Conservation (phyloP, 53 echinoderm and acorn worm genomes). For the Holothuria leucospilota region DNA sequence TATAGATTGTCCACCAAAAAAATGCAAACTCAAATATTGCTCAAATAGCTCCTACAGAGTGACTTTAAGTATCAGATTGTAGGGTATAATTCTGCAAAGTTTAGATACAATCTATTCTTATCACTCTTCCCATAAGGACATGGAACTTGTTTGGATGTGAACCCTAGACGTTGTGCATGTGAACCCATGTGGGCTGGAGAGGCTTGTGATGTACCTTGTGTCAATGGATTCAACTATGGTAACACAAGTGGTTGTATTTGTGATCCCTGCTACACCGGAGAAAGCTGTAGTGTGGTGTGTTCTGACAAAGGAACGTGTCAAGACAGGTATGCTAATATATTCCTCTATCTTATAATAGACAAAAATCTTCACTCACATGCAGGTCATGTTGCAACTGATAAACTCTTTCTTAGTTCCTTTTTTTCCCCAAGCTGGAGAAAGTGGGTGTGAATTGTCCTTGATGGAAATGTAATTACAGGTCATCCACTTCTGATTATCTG, state of each 20-base stretch:
- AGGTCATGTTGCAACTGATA: no score
- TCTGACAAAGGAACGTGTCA: constrained; percentile 69
- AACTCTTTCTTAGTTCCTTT: no score
- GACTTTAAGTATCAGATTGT: no score
- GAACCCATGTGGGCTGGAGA: constrained; percentile 77
- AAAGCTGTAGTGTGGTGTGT: constrained; percentile 78
- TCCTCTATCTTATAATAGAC: neutral
- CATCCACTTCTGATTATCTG: no score
- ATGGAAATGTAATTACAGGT: no score
- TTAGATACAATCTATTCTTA: no score
- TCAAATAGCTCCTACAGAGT: no score
- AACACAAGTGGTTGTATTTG: constrained; percentile 76
- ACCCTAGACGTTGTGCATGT: constrained; percentile 80
- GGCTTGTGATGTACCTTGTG: constrained; percentile 76
- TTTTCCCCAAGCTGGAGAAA: no score
- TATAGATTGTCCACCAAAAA: no score
- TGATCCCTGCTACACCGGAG: constrained; percentile 77
- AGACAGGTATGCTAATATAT: constrained; percentile 46
- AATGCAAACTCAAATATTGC: no score
- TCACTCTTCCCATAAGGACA: constrained; percentile 50
- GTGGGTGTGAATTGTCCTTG: no score
- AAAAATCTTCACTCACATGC: neutral
- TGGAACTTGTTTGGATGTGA: constrained; percentile 68
- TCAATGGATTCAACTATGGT: constrained; percentile 71
- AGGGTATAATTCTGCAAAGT: no score